Base-by-base conservation (phyloP, 2,113 vertebrate genomes). In the Lethenteron camtschaticum region DNA sequence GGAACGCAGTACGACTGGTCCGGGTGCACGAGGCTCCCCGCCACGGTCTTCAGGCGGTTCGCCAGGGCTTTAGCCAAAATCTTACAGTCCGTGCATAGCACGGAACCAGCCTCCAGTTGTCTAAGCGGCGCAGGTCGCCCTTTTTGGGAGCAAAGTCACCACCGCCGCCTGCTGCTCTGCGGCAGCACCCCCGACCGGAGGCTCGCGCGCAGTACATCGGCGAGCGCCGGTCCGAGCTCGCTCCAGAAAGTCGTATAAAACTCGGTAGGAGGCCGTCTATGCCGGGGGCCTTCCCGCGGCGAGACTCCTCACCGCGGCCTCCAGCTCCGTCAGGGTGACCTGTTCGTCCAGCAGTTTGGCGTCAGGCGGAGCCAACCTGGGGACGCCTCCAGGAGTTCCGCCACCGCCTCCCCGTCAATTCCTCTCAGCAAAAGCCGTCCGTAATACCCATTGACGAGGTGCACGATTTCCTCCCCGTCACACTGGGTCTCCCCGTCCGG, bases 11-110 rank as follows among this genome's bases (percentile, higher is more conserved):
- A 66, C 8, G 5, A 66, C 18, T 66, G 5, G 18, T 66, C 60
- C 14, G 60, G 60, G 60, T 66, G 60, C 18, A 66, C 60, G 18
- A 66, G 14, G 14, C 18, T 18, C 60, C 60, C 60, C 14, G 18
- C 18, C 60, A 66, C 8, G 18, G 60, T 14, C 18, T 66, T 66
- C 14, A 66, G 60, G 60, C 60, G 60, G 60, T 66, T 66, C 14
- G 60, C 60, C 14, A 66, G 60, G 18, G 9, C 5, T 66, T 66
- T 66, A n/a, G 60, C 14, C 8, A 66, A 66, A 9, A 66, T 66
- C 60, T 66, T 66, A 18, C 18, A 66, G 60, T 66, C 60, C 60
- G 60, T 66, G 60, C 60, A 66, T 14, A 66, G 60, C 14, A 66
- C 60, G 60, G 18, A 18, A 66, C 18, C 14, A 8, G 60, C 14